Evolutionary conservation across 2,113 vertebrate genomes (phyloP).

Genomic region (Cheirogaleus medius): DNA sequence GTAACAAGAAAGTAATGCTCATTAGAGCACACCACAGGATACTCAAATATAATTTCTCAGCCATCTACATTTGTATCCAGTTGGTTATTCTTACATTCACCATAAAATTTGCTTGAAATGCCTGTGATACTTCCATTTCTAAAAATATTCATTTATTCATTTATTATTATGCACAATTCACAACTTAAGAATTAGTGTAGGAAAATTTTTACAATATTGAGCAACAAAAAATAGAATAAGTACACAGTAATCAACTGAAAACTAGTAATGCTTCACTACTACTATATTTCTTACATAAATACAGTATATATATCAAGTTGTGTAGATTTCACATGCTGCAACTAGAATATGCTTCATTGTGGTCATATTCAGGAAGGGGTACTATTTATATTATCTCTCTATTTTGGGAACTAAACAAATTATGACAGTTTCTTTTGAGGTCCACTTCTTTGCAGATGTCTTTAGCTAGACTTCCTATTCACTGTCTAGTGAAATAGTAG

Average conservation of each 20-base stretch:
- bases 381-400: not conserved
- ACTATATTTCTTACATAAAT: not conserved
- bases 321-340: not conserved
- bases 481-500: not conserved
- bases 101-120: conserved; percentile 51
- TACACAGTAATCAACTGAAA: not conserved
- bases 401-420: not conserved
- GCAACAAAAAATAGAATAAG: not conserved
- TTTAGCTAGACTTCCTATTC: not conserved
- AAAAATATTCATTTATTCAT: conserved; percentile 57
- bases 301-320: not conserved
- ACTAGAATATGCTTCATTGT: not conserved
- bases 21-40: conserved; percentile 31
- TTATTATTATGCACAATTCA: conserved; percentile 9
- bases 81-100: conserved; percentile 40
- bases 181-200: conserved; percentile 16
- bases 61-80: conserved; percentile 13
- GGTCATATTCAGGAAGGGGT: not conserved
- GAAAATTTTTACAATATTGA: not conserved
- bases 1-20: conserved; percentile 25
- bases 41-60: conserved; percentile 50
- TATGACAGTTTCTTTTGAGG: not conserved
- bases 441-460: not conserved
- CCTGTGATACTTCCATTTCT: not conserved
- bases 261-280: not conserved